phyloP scores from a whole-genome alignment of 2,888 invertebrate genomes.

The Sycophila texana region DNA sequence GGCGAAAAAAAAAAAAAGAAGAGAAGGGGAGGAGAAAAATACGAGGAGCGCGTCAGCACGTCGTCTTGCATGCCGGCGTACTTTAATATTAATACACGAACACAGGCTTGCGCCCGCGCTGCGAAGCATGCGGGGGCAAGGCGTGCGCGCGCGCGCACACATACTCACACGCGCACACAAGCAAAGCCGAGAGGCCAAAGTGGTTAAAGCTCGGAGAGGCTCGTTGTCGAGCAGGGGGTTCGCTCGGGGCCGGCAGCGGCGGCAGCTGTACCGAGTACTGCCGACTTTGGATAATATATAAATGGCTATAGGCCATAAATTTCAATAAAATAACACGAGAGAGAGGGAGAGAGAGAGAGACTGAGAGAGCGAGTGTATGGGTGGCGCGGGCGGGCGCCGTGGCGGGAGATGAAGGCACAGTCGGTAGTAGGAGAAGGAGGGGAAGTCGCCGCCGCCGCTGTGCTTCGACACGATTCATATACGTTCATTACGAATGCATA shows the following conservation, averaged over 20 bases:
- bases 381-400: slow-evolving; percentile 45
- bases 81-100: slow-evolving; percentile 45
- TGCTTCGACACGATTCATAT: slow-evolving; percentile 74
- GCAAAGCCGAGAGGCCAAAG: slow-evolving; percentile 28
- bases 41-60: slow-evolving; percentile 34
- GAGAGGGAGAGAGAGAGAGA: background rate
- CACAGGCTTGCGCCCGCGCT: background rate
- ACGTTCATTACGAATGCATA: slow-evolving; percentile 75
- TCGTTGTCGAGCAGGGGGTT: slow-evolving; percentile 37
- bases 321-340: slow-evolving; percentile 69
- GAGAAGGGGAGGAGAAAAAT: slow-evolving; percentile 14
- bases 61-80: slow-evolving; percentile 31
- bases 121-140: slow-evolving; percentile 30
- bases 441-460: slow-evolving; percentile 46
- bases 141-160: slow-evolving; percentile 35
- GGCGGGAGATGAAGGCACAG: slow-evolving; percentile 46
- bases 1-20: background rate
- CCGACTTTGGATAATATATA: slow-evolving; percentile 61
- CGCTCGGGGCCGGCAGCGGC: slow-evolving; percentile 52
- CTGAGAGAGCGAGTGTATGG: slow-evolving; percentile 34
- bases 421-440: background rate
- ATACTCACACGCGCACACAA: background rate
- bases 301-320: slow-evolving; percentile 66
- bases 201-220: slow-evolving; percentile 39
- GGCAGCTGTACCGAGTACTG: slow-evolving; percentile 55